A percentile compares a stretch with the other conserved stretches of the same genome.
Conservation (phyloP, 2,797 vertebrate species). For the Mormyrus proboscirostris region DNA sequence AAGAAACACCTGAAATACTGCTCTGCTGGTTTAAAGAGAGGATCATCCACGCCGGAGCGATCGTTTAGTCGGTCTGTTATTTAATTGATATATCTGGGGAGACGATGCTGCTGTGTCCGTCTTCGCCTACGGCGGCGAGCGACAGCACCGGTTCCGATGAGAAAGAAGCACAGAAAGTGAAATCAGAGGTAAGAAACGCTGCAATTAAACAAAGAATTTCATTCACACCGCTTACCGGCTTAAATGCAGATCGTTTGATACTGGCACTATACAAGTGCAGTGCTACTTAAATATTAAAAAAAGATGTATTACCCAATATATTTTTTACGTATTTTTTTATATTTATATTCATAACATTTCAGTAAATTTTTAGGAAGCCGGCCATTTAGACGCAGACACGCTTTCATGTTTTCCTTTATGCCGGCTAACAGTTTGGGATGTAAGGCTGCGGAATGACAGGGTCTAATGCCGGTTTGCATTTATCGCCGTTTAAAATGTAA, state of each 20-base stretch:
- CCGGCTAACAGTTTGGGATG: background rate
- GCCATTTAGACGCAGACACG: background rate
- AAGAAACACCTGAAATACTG: background rate
- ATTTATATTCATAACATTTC: background rate
- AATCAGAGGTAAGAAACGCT: slow-evolving; percentile 55
- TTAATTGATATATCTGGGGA: slow-evolving; percentile 19
- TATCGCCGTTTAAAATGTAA: background rate
- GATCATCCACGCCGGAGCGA: background rate
- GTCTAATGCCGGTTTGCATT: background rate
- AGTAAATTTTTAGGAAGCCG: background rate
- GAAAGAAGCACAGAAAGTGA: slow-evolving; percentile 46
- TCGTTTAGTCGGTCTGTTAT: background rate
- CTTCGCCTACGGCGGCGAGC: slow-evolving; percentile 50
- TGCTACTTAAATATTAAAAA: background rate
- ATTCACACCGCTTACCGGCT: background rate
- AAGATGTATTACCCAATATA: background rate
- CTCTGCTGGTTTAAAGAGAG: background rate
- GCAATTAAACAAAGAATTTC: background rate
- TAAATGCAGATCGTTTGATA: background rate
- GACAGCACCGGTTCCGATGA: slow-evolving; percentile 54
- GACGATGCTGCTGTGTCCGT: slow-evolving; percentile 51
- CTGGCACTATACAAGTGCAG: background rate
- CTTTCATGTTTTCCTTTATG: background rate
- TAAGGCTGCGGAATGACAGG: background rate
- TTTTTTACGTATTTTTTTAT: background rate